Evolutionary conservation across 2,888 invertebrate species (phyloP).

Genomic region (Elegia similella): DNA sequence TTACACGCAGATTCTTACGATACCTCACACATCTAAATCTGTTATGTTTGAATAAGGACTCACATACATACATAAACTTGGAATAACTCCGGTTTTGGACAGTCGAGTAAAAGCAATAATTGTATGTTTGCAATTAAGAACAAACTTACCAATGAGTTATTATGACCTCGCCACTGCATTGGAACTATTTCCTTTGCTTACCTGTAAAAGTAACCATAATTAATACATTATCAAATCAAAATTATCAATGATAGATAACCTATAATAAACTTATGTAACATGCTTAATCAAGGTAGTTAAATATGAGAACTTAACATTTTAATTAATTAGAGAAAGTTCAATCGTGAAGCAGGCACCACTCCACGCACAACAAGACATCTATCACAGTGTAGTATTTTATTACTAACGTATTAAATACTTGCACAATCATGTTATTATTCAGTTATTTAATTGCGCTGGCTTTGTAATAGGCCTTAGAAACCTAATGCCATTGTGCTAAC

Average conservation of each 20-base stretch:
- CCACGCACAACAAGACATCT: neutral
- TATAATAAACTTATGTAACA: neutral
- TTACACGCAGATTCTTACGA: too few relatives aligned
- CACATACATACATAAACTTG: too few relatives aligned
- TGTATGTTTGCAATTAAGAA: too few relatives aligned
- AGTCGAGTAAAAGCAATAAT: too few relatives aligned
- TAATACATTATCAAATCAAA: neutral
- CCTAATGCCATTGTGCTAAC: too few relatives aligned
- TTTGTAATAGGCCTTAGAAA: too few relatives aligned
- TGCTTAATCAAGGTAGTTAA: neutral
- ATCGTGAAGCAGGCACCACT: neutral
- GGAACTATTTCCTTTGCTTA: neutral
- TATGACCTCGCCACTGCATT: neutral
- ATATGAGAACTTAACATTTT: neutral
- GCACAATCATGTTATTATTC: too few relatives aligned
- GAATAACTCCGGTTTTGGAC: too few relatives aligned
- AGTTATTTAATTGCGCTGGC: too few relatives aligned
- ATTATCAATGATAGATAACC: neutral
- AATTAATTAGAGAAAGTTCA: neutral
- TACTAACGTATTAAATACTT: neutral
- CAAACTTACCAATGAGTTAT: neutral
- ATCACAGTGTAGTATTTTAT: neutral
- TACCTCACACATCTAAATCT: too few relatives aligned
- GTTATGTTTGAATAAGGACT: too few relatives aligned
- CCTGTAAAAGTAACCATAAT: neutral